phyloP scores from a whole-genome alignment of 1,140 invertebrate genomes.

The Drepana arcuata region DNA sequence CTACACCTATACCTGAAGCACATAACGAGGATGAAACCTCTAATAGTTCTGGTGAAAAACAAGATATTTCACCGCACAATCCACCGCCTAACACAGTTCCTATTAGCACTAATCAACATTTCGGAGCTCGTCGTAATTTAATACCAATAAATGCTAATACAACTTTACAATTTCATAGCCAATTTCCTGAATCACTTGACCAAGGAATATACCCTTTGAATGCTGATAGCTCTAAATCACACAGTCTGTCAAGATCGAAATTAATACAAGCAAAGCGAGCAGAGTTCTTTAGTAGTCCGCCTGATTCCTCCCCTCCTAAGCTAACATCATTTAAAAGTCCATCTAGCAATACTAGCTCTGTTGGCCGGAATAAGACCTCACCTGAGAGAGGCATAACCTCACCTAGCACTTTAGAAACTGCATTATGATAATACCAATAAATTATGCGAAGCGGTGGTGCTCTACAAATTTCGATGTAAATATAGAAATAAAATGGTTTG shows the following conservation, averaged over 20 bases:
- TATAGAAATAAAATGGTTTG: slow-evolving; percentile 51
- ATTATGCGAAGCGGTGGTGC: slow-evolving; percentile 36
- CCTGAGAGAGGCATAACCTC: slow-evolving; percentile 48
- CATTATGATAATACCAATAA: slow-evolving; percentile 65
- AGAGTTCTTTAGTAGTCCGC: slow-evolving; percentile 67
- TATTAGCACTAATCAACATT: slow-evolving; percentile 63
- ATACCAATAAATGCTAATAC: slow-evolving; percentile 55
- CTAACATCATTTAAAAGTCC: slow-evolving; percentile 51
- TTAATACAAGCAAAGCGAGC: slow-evolving; percentile 72
- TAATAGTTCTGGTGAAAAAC: slow-evolving; percentile 68
- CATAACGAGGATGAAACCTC: slow-evolving; percentile 80
- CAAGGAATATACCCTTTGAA: slow-evolving; percentile 52
- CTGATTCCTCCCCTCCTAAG: slow-evolving; percentile 38
- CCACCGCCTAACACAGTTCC: slow-evolving; percentile 55
- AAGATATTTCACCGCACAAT: slow-evolving; percentile 37
- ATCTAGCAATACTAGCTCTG: slow-evolving; percentile 11
- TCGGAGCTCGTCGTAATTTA: slow-evolving; percentile 53
- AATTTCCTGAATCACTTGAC: slow-evolving; percentile 25
- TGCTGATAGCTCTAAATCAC: slow-evolving; percentile 32
- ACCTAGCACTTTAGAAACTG: slow-evolving; percentile 73
- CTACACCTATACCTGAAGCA: slow-evolving; percentile 88
- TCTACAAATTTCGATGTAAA: slow-evolving; percentile 29
- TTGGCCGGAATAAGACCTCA: slow-evolving; percentile 40
- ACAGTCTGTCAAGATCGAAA: slow-evolving; percentile 58
- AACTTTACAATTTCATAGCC: slow-evolving; percentile 30